Evolutionary conservation across 2,888 invertebrate genomes (phyloP), one percentile per base, ranked within the genome.

Genomic region (Crocallis elinguaria): DNA sequence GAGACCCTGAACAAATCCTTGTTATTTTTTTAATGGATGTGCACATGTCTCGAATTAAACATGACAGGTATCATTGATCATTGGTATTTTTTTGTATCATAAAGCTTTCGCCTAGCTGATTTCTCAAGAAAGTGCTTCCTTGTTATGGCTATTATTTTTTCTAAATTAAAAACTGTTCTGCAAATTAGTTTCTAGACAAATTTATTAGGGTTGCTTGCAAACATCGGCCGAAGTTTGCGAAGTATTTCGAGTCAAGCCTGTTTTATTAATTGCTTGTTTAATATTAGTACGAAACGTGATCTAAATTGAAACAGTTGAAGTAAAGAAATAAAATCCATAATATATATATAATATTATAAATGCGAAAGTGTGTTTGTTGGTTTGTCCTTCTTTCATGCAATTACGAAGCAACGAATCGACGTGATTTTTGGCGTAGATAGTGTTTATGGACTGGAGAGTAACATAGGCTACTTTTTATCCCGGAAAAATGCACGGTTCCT

Each of bases 211-310:
- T 33, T 32, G 13, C 14, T 32, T 14, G 11, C 36, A 12, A 36
- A 25, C 36, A 37, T 45, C 36, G 45, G 45, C 27, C 36, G 25
- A n/a, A 27, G 36, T 45, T 19, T n/a, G 9, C 35, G 29, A 29
- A 27, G 9, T 29, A 19, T 19, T 27, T 8, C 36, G 11, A 4
- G 36, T n/a, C 36, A 29, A 29, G 17, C 12, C 36, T 29, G 29
- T 36, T 45, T 37, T 36, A 37, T 45, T 45, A 36, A 45, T 45
- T 27, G 29, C 36, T 45, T 29, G 29, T 29, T 45, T 45, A 36
- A 45, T 35, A 23, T 36, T 45, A 45, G 37, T 29, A 13, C 19
- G n/a, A 36, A 36, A 45, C 45, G 45, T 45, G 36, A 29, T 29
- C 13, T 11, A 44, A 35, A 36, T 25, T 44, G 17, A 16, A 35